Conservation (phyloP, 2,888 invertebrate species). For the Tenthredo livida region DNA sequence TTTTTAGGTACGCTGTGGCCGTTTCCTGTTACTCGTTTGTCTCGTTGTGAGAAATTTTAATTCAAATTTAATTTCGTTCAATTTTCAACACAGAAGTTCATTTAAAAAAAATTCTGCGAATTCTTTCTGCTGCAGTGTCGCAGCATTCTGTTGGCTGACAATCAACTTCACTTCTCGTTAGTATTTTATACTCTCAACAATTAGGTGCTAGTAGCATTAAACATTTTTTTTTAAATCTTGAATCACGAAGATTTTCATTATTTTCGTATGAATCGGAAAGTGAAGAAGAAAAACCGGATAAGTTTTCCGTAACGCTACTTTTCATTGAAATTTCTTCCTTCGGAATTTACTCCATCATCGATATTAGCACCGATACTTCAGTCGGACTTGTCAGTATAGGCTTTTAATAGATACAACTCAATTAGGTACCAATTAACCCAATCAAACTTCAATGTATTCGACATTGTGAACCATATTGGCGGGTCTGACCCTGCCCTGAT, state of each 20-base stretch:
- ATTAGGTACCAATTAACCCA: background rate
- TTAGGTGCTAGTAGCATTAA: background rate
- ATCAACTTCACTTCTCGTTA: background rate
- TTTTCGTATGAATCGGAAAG: background rate
- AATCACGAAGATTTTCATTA: background rate
- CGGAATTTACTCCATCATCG: background rate
- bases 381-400: background rate
- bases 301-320: background rate
- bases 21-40: background rate
- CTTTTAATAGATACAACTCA: background rate
- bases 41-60: background rate
- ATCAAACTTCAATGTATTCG: background rate
- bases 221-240: background rate
- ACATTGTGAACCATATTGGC: background rate
- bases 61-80: conserved; percentile 13
- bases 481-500: background rate
- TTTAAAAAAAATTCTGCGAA: background rate
- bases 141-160: background rate
- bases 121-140: background rate
- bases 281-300: background rate
- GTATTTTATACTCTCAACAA: background rate
- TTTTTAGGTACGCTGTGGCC: background rate
- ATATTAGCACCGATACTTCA: background rate
- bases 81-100: background rate
- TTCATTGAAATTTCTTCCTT: background rate